phyloP scores from a whole-genome alignment of 2,797 vertebrate genomes.

The Hippopotamyrus pictus region DNA sequence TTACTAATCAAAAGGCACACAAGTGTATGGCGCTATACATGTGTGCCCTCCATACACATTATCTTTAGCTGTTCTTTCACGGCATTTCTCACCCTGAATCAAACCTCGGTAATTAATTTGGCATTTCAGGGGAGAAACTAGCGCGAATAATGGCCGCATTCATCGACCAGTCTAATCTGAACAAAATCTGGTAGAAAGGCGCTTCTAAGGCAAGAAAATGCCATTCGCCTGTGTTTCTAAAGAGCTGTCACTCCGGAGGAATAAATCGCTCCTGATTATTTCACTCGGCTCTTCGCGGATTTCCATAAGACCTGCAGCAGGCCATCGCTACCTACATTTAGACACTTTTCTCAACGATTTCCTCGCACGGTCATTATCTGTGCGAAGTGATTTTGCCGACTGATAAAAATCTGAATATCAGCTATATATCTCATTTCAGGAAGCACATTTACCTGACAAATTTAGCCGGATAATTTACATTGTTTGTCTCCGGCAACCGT shows the following conservation, averaged over 20 bases:
- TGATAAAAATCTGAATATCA: not conserved
- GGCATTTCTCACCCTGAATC: slow-evolving; percentile 57
- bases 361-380: not conserved
- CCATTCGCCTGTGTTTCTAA: slow-evolving; percentile 69
- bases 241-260: slow-evolving; percentile 69
- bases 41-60: not conserved
- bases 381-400: not conserved
- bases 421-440: not conserved
- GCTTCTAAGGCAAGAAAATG: slow-evolving; percentile 71
- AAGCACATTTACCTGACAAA: not conserved
- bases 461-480: not conserved
- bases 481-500: not conserved
- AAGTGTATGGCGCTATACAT: not conserved
- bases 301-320: slow-evolving; percentile 50
- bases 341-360: slow-evolving; percentile 4
- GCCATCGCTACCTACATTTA: slow-evolving; percentile 27
- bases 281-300: slow-evolving; percentile 57
- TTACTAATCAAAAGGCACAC: slow-evolving; percentile 13
- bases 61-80: slow-evolving; percentile 25
- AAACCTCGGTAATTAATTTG: slow-evolving; percentile 74
- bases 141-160: slow-evolving; percentile 72
- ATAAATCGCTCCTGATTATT: slow-evolving; percentile 64
- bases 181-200: slow-evolving; percentile 72
- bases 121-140: slow-evolving; percentile 72
- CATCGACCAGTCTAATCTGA: slow-evolving; percentile 68